Evolutionary conservation across 2,797 vertebrate species (phyloP).

Genomic region (Hippocampus kuda): DNA sequence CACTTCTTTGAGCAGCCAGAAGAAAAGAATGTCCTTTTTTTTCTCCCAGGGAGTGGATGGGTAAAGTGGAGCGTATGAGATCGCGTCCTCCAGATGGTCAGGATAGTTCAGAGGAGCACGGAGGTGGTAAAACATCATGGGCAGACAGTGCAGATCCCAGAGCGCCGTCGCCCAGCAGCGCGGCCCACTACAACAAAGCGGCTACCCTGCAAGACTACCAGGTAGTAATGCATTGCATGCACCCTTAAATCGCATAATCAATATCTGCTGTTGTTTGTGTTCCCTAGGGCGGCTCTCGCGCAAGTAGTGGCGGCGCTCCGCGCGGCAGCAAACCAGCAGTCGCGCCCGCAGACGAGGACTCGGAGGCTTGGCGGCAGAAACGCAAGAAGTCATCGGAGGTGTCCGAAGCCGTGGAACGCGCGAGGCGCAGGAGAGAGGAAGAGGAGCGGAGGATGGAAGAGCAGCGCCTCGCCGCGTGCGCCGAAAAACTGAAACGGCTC

Average conservation of each 20-base stretch:
- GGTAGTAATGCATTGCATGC: slow-evolving; percentile 54
- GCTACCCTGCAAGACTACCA: slow-evolving; percentile 71
- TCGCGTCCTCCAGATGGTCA: slow-evolving; percentile 67
- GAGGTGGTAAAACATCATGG: slow-evolving; percentile 58
- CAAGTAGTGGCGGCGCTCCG: slow-evolving; percentile 59
- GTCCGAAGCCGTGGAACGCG: slow-evolving; percentile 90
- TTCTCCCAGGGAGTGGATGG: slow-evolving; percentile 73
- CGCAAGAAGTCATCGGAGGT: slow-evolving; percentile 84
- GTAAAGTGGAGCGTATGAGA: slow-evolving; percentile 69
- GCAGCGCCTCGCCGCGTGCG: slow-evolving; percentile 91
- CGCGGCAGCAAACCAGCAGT: slow-evolving; percentile 59
- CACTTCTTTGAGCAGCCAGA: no score
- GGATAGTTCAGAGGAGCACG: slow-evolving; percentile 72
- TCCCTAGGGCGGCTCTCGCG: slow-evolving; percentile 42
- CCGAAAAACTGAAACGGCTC: slow-evolving; percentile 91
- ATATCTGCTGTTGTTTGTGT: neutral
- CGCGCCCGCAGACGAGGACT: slow-evolving; percentile 76
- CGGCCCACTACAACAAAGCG: slow-evolving; percentile 68
- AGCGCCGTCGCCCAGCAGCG: slow-evolving; percentile 60
- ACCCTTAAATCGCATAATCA: neutral
- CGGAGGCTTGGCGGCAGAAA: slow-evolving; percentile 91
- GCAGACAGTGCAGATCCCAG: slow-evolving; percentile 59
- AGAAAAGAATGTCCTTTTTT: neutral
- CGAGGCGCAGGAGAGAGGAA: slow-evolving; percentile 86
- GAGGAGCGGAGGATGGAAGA: slow-evolving; percentile 95